A percentile compares a stretch with the other conserved stretches of the same genome.
phyloP scores from a whole-genome alignment of 2,797 vertebrate genomes.

The Galago senegalensis region DNA sequence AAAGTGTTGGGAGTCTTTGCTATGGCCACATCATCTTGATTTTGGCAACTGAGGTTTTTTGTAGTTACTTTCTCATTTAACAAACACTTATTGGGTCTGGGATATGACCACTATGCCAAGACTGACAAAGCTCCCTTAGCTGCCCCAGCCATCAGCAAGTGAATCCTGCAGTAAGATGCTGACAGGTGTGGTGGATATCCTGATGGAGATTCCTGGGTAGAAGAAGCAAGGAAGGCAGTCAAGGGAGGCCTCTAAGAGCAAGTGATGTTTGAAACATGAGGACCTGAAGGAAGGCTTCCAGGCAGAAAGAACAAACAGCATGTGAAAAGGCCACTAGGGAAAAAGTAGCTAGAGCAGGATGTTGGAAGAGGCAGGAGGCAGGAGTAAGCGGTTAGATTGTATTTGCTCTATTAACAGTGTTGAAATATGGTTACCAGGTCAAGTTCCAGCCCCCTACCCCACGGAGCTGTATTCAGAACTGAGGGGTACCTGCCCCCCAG shows the following conservation, averaged over 20 bases:
- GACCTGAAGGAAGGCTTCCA: not conserved
- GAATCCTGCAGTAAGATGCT: not conserved
- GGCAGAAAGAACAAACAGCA: not conserved
- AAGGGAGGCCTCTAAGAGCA: not conserved
- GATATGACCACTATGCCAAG: not conserved
- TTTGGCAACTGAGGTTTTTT: not conserved
- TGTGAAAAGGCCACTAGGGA: not conserved
- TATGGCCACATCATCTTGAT: not conserved
- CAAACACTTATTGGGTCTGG: not conserved
- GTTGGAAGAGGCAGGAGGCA: not conserved
- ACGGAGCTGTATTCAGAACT: not conserved
- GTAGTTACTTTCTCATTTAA: constrained; percentile 27
- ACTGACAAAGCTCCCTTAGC: not conserved
- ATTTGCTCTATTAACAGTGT: not conserved
- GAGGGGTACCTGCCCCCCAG: not conserved
- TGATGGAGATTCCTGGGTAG: not conserved
- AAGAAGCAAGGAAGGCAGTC: not conserved
- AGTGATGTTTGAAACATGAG: not conserved
- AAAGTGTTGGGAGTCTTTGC: constrained; percentile 14
- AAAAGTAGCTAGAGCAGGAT: not conserved
- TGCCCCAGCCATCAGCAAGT: not conserved
- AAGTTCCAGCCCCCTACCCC: not conserved
- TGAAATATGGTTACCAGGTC: not conserved
- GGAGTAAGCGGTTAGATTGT: not conserved
- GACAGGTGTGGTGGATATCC: not conserved